Evolutionary conservation across 2,113 vertebrate species (phyloP).

Genomic region (Anoplopoma fimbria): DNA sequence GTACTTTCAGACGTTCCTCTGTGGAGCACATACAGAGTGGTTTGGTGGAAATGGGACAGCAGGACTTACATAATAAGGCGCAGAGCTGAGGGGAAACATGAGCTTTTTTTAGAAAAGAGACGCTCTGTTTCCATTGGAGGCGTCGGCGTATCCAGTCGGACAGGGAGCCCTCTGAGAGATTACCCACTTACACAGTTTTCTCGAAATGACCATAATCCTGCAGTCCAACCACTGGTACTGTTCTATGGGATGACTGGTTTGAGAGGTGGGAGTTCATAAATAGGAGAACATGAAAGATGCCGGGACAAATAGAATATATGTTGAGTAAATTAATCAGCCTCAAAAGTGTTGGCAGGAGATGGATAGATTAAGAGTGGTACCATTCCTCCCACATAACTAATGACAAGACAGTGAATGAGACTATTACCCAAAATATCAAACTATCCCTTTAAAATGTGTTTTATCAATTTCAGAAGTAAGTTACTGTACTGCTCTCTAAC

Average conservation of each 20-base stretch:
- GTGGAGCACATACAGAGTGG: not conserved
- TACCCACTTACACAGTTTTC: constrained; percentile 38
- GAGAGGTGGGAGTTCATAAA: not conserved
- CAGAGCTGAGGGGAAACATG: constrained; percentile 29
- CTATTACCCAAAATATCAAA: too few species aligned
- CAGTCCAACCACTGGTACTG: not conserved
- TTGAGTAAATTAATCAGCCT: too few species aligned
- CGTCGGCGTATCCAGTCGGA: not conserved
- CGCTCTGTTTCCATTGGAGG: constrained; percentile 29
- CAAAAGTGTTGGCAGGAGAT: too few species aligned
- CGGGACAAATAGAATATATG: too few species aligned
- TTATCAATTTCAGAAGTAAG: too few species aligned
- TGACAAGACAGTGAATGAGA: too few species aligned
- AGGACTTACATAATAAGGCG: constrained; percentile 53
- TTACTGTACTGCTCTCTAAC: too few species aligned
- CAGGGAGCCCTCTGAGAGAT: constrained; percentile 41
- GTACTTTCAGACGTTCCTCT: not conserved
- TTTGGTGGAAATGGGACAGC: constrained; percentile 38
- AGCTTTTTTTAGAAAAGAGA: constrained; percentile 54
- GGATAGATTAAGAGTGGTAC: too few species aligned
- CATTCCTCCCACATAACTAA: too few species aligned
- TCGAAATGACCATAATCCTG: not conserved
- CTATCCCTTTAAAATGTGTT: too few species aligned
- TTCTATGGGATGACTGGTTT: not conserved
- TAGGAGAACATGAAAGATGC: not conserved